These are phyloP conservation scores for Hyposmocoma kahamanoa DNA, from an alignment of 1,140 invertebrate genomes.

Conservation along the genomic window DNA sequence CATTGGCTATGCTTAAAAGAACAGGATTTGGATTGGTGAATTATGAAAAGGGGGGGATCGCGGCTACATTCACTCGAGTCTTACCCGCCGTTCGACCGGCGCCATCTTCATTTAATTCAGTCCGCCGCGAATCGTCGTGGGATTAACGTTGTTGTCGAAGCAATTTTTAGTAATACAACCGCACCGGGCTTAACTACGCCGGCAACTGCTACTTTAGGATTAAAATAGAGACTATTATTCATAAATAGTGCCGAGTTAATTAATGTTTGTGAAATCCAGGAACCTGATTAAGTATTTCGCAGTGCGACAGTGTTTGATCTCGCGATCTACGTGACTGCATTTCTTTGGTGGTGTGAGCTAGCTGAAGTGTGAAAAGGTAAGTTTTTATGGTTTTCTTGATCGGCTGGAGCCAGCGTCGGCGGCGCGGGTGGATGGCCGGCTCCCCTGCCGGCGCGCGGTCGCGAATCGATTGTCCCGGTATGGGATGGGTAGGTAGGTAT, in stretches of 20 bases:
- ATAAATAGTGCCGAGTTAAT: conserved; percentile 47
- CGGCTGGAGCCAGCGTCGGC: conserved; percentile 18
- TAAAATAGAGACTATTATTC: conserved; percentile 22
- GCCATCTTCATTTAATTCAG: conserved; percentile 54
- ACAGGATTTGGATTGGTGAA: conserved; percentile 33
- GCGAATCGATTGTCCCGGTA: conserved; percentile 52
- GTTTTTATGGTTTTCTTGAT: conserved; percentile 46
- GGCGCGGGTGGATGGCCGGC: conserved; percentile 19
- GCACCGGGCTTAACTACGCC: conserved; percentile 29
- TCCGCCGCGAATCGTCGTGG: conserved; percentile 54
- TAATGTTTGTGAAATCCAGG: conserved; percentile 35
- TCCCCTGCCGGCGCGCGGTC: conserved; percentile 26
- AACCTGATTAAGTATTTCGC: conserved; percentile 25
- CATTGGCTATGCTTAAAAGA: conserved; percentile 28
- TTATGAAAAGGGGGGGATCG: conserved; percentile 26
- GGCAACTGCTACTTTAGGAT: conserved; percentile 22
- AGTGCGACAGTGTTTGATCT: conserved; percentile 47
- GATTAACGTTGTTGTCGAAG: conserved; percentile 28
- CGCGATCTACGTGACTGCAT: conserved; percentile 57
- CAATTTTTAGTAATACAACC: conserved; percentile 19
- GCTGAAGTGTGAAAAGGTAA: conserved; percentile 61
- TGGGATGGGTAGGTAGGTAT: not conserved
- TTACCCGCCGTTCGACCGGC: conserved; percentile 30
- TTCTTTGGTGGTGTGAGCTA: conserved; percentile 47
- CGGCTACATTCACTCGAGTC: conserved; percentile 49